Percentiles rank a stretch among this genome's conserved stretches.
Conservation (phyloP, 2,797 vertebrate genomes). For the Poeciliopsis gracilis region DNA sequence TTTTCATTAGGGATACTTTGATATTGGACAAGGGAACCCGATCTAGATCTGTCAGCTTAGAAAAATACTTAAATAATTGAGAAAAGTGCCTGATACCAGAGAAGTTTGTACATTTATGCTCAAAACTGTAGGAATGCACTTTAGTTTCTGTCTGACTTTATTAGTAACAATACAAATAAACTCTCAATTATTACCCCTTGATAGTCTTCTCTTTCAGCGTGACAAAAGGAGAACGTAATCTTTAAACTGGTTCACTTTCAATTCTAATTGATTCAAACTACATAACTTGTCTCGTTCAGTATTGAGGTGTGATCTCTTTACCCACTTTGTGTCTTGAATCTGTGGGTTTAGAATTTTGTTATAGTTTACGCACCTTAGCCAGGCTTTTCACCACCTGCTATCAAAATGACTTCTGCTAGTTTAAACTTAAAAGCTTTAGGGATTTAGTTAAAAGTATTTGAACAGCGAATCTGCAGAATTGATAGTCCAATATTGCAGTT, state of each 20-base stretch:
- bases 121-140: neutral
- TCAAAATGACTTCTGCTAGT: neutral
- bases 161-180: neutral
- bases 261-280: neutral
- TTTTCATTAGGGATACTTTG: neutral
- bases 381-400: constrained; percentile 6
- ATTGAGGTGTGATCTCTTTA: constrained; percentile 20
- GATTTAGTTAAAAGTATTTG: constrained; percentile 23
- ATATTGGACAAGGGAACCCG: neutral
- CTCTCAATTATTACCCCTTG: neutral
- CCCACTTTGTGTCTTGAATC: constrained; percentile 21
- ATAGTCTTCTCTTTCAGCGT: neutral
- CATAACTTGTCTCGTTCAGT: neutral
- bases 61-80: neutral
- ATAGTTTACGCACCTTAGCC: constrained; percentile 3
- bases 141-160: neutral
- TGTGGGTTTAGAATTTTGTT: constrained; percentile 21
- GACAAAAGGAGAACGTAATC: neutral
- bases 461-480: constrained; percentile 29
- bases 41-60: neutral
- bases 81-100: neutral
- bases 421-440: constrained; percentile 12
- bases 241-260: neutral
- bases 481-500: constrained; percentile 34
- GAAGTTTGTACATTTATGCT: neutral